Evolutionary conservation across 1,140 invertebrate genomes (phyloP), one percentile per base, ranked within the genome.

Genomic region (Charaxes varanes): DNA sequence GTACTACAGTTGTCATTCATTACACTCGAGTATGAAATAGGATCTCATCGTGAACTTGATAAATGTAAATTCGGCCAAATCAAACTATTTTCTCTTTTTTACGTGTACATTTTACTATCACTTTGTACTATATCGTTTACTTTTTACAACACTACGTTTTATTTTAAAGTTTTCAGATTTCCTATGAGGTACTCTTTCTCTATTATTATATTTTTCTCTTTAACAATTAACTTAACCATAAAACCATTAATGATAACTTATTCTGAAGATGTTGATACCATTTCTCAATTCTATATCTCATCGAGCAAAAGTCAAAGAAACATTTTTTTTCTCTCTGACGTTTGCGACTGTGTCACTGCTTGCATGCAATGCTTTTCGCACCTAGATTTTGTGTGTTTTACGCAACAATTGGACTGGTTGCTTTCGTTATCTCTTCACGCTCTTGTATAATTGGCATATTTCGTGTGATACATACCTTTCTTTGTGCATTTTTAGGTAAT

Each of bases 121-220:
- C 42, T 55, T 35, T 58, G 41, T 33, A 62, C 10, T 40, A 42
- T 62, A 66, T 59, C 57, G 19, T 41, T 59, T 59, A 64, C 49
- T 62, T n/a, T n/a, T 55, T 62, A 67, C 61, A 64, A 66, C 58
- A 58, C 71, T 60, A 56, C 43, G 26, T 59, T 44, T 59, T 13
- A 19, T 62, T 62, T 72, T 68, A 56, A 68, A 71, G 59, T 83
- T 83, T n/a, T 80, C 79, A 83, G 79, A 83, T 80, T 62, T 69
- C 34, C 41, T 28, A 44, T 49, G 68, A 71, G 66, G 65, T 70
- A 74, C 51, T 65, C n/a, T 66, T 57, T 71, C 50, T 52, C 55
- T 51, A 56, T 70, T 63, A n/a, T n/a, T n/a, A n/a, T n/a, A n/a
- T n/a, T 64, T 61, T 50, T 55, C 27, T 65, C 50, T 56, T 56